These are phyloP conservation scores for Cancer borealis DNA, from an alignment of 2,888 invertebrate genomes.

Conservation along the genomic window DNA sequence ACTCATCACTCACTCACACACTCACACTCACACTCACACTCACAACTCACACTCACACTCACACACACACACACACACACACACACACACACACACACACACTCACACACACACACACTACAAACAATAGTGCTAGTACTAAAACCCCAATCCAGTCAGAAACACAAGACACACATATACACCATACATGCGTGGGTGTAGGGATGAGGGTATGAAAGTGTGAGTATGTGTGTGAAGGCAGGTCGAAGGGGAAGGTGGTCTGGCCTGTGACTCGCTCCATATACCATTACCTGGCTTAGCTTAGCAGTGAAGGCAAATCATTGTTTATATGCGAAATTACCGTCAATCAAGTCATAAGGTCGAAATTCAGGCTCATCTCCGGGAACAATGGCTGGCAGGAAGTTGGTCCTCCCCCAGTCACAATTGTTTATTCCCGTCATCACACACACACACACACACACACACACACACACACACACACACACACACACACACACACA, in stretches of 20 bases:
- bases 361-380: neutral
- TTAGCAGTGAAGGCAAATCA: neutral
- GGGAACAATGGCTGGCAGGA: neutral
- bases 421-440: conserved; percentile 3
- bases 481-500: no score
- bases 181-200: neutral
- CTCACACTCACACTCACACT: neutral
- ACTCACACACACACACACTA: neutral
- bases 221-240: neutral
- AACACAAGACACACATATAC: no score
- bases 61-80: conserved; percentile 1
- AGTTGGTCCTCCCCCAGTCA: neutral
- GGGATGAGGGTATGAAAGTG: neutral
- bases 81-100: conserved; percentile 1
- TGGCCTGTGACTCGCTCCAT: neutral
- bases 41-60: neutral
- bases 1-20: neutral
- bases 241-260: neutral
- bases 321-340: neutral
- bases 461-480: neutral
- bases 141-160: neutral
- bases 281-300: neutral
- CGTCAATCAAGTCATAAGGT: conserved; percentile 7
- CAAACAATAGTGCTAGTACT: neutral
- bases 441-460: neutral